phyloP scores from a whole-genome alignment of 2,797 vertebrate genomes.

The Miichthys miiuy region DNA sequence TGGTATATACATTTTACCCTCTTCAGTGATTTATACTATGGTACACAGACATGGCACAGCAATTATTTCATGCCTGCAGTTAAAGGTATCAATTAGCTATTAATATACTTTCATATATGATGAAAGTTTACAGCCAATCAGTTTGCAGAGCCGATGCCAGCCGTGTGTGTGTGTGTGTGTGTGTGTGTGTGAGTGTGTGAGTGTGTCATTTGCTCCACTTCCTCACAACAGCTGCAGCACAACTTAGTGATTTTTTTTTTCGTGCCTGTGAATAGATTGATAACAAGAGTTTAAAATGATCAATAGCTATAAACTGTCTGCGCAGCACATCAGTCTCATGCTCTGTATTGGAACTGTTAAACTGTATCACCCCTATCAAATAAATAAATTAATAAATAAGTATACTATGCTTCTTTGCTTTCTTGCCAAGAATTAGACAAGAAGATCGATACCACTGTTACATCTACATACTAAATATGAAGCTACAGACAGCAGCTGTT shows the following conservation, averaged over 20 bases:
- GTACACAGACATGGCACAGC: constrained; percentile 2
- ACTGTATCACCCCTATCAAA: no score
- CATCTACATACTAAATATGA: neutral
- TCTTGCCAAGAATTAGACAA: neutral
- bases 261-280: no score
- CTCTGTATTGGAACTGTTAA: no score
- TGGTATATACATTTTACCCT: constrained; percentile 14
- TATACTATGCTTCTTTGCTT: neutral
- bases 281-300: no score
- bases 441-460: neutral
- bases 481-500: neutral
- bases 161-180: neutral
- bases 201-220: constrained; percentile 26
- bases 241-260: constrained; percentile 10
- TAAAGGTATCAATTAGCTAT: constrained; percentile 46
- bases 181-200: neutral
- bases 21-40: constrained; percentile 29
- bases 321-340: no score
- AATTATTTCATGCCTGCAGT: constrained; percentile 37
- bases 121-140: constrained; percentile 27
- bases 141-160: constrained; percentile 17
- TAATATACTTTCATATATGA: constrained; percentile 45
- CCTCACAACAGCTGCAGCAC: constrained; percentile 32
- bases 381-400: no score
- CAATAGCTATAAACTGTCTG: no score